Conservation (phyloP, 2,888 invertebrate genomes). For the Flabesymbios commensalis region DNA sequence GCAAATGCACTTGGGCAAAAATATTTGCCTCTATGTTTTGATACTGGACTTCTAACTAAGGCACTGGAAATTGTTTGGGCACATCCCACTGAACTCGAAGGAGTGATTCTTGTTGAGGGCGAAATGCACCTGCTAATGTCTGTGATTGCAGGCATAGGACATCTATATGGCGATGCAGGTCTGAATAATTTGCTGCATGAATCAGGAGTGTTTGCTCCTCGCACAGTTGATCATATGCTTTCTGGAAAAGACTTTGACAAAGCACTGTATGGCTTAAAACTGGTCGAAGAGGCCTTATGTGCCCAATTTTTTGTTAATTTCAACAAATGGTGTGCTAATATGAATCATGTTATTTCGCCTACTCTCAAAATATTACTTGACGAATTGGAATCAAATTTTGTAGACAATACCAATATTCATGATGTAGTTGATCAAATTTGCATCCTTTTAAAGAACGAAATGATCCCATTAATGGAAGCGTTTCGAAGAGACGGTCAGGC, state of each 20-base stretch:
- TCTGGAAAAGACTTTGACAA: slow-evolving; percentile 2
- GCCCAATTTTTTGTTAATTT: no score
- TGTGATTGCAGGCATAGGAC: neutral
- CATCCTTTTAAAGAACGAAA: neutral
- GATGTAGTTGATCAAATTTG: neutral
- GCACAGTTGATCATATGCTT: neutral
- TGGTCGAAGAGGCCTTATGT: no score
- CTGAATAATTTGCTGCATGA: neutral
- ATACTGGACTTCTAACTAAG: neutral
- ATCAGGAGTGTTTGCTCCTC: neutral
- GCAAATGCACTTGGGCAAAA: neutral
- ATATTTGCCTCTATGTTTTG: neutral
- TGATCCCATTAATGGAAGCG: neutral
- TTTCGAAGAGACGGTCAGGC: neutral
- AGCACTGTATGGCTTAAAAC: no score
- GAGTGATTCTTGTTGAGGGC: neutral
- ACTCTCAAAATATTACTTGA: neutral
- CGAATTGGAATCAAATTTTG: neutral
- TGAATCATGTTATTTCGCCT: neutral
- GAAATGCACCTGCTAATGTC: no score
- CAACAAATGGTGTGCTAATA: no score
- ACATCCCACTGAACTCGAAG: neutral
- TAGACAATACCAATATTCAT: no score
- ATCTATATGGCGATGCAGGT: neutral
- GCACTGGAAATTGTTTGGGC: neutral